These are phyloP conservation scores for Metacarcinus magister DNA, from an alignment of 2,888 invertebrate genomes.

Conservation along the genomic window DNA sequence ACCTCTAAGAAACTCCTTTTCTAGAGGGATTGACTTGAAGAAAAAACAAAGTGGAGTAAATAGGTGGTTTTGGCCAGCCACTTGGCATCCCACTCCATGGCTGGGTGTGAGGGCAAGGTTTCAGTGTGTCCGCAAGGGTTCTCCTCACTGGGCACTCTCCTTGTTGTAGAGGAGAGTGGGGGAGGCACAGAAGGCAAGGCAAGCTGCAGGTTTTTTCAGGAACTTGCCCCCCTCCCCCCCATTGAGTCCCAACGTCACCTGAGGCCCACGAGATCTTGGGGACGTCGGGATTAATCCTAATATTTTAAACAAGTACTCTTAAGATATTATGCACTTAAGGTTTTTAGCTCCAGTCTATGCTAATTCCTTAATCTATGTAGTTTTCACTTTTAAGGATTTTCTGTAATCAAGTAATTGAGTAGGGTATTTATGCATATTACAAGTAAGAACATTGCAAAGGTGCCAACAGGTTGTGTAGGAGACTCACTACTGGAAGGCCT, in stretches of 20 bases:
- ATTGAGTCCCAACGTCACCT: not conserved
- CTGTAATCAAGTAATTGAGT: slow-evolving; percentile 69
- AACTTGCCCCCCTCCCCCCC: not conserved
- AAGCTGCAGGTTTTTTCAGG: not conserved
- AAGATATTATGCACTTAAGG: slow-evolving; percentile 50
- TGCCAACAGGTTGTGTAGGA: slow-evolving; percentile 39
- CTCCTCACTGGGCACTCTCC: slow-evolving; percentile 40
- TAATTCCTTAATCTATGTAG: slow-evolving; percentile 62
- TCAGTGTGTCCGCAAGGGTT: not conserved
- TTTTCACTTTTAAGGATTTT: slow-evolving; percentile 71
- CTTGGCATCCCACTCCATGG: not conserved
- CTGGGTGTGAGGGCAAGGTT: not conserved
- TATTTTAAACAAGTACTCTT: slow-evolving; percentile 37
- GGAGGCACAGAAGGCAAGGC: not conserved
- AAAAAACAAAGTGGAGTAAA: not conserved
- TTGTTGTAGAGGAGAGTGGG: slow-evolving; percentile 67
- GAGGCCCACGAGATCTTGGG: not conserved
- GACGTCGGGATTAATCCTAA: slow-evolving; percentile 17
- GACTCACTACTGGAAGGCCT: not conserved
- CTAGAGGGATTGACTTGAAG: not conserved
- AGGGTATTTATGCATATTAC: slow-evolving; percentile 68
- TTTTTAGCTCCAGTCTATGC: slow-evolving; percentile 47
- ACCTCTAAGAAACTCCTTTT: not conserved
- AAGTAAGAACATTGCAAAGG: slow-evolving; percentile 54
- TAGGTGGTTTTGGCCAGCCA: not conserved